Evolutionary conservation across 2,888 invertebrate genomes (phyloP).

Genomic region (Heteropelma amictum): DNA sequence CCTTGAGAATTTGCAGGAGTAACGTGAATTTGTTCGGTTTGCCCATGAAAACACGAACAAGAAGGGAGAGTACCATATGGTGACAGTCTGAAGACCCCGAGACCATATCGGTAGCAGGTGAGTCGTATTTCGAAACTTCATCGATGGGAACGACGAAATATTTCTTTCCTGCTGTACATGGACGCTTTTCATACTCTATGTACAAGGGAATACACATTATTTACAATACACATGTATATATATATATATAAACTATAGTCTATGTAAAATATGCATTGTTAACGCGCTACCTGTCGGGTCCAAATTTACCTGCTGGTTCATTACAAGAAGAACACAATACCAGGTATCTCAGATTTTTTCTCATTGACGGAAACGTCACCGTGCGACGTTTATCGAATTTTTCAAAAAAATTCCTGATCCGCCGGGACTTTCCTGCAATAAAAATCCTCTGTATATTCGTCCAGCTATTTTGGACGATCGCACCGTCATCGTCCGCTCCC

Average conservation of each 20-base stretch:
- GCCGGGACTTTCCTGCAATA: conserved; percentile 35
- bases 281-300: conserved; percentile 28
- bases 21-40: conserved; percentile 28
- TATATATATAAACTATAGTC: conserved; percentile 3
- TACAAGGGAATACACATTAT: too few relatives aligned
- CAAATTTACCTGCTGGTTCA: conserved; percentile 18
- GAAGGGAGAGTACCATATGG: conserved; percentile 63
- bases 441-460: too few relatives aligned
- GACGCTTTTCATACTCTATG: too few relatives aligned
- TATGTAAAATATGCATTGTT: neutral
- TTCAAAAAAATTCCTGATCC: neutral
- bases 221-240: neutral
- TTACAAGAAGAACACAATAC: neutral
- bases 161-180: neutral
- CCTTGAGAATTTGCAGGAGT: conserved; percentile 5
- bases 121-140: conserved; percentile 62
- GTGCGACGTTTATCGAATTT: conserved; percentile 29
- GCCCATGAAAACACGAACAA: conserved; percentile 17
- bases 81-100: conserved; percentile 56
- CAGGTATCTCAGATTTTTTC: too few relatives aligned
- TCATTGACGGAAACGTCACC: neutral
- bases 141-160: conserved; percentile 69
- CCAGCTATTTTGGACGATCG: too few relatives aligned
- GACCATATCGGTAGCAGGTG: conserved; percentile 72
- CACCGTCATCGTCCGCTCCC: too few relatives aligned